A percentile compares a stretch with the other conserved stretches of the same genome.
Evolutionary conservation across 2,888 invertebrate species (phyloP).

Genomic region (Anthrax anthrax): DNA sequence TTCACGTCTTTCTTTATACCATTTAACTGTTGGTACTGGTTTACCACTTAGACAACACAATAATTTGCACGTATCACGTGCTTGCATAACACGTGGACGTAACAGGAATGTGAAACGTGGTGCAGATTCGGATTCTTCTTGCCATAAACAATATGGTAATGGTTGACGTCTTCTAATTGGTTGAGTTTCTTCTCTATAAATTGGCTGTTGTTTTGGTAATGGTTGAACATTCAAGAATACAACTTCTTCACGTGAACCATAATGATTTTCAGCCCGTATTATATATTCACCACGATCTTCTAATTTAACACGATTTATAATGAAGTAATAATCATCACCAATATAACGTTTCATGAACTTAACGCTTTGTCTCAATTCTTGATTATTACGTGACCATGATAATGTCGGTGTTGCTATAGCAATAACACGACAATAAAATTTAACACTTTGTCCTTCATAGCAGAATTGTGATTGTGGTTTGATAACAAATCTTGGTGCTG

Average conservation of each 20-base stretch:
- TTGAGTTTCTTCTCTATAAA: conserved; percentile 47
- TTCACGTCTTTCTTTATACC: conserved; percentile 86
- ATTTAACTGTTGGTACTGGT: conserved; percentile 84
- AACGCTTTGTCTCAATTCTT: conserved; percentile 88
- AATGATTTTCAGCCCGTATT: conserved; percentile 91
- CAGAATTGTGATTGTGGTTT: conserved; percentile 90
- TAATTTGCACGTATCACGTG: conserved; percentile 90
- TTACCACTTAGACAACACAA: conserved; percentile 92
- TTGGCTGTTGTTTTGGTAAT: conserved; percentile 30
- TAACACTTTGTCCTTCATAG: conserved; percentile 94
- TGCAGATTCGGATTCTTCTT: conserved; percentile 82
- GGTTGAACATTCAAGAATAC: conserved; percentile 94
- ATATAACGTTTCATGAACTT: conserved; percentile 98
- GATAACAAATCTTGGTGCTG: conserved; percentile 95
- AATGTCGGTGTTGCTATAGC: conserved; percentile 88
- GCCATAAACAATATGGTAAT: conserved; percentile 76
- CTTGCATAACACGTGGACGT: conserved; percentile 96
- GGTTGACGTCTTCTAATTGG: conserved; percentile 68
- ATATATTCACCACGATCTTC: conserved; percentile 96
- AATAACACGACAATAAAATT: conserved; percentile 93
- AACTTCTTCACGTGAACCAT: conserved; percentile 88
- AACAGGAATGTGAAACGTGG: conserved; percentile 97
- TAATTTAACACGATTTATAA: conserved; percentile 88
- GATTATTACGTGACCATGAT: conserved; percentile 89
- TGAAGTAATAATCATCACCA: conserved; percentile 92